Conservation (phyloP, 1,140 invertebrate species). For the Sipha flava region DNA sequence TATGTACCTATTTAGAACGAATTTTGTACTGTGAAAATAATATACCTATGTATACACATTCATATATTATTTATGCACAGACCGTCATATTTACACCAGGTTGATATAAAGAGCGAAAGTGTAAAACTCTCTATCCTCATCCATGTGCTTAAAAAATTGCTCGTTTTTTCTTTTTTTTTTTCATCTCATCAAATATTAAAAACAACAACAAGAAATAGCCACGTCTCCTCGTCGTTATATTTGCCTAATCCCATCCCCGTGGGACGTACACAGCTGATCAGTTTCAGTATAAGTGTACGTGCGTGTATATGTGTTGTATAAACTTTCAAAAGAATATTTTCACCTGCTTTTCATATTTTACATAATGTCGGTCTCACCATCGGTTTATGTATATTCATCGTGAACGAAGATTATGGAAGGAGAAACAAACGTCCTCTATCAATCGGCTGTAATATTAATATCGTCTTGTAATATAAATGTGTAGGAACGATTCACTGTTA, state of each 20-base stretch:
- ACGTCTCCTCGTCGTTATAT: background rate
- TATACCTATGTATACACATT: too few species aligned
- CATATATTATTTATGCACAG: too few species aligned
- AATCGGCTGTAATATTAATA: too few species aligned
- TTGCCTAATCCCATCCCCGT: background rate
- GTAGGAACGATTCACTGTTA: too few species aligned
- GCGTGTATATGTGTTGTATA: too few species aligned
- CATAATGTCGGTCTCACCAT: background rate
- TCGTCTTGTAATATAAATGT: too few species aligned
- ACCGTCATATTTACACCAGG: background rate
- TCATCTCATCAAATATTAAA: background rate
- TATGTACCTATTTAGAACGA: too few species aligned
- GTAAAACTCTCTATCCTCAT: background rate
- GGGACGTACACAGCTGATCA: slow-evolving; percentile 9
- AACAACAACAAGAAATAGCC: background rate
- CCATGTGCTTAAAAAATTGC: background rate
- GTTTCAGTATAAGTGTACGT: background rate
- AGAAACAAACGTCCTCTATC: too few species aligned
- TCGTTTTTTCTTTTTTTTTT: background rate
- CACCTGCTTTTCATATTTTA: background rate
- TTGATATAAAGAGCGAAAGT: background rate
- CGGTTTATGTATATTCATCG: background rate
- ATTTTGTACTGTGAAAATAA: too few species aligned
- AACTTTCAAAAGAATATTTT: background rate
- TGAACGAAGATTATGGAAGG: too few species aligned